Evolutionary conservation across 1,140 invertebrate genomes (phyloP), one percentile per base, ranked within the genome.

Genomic region (Apis florea): DNA sequence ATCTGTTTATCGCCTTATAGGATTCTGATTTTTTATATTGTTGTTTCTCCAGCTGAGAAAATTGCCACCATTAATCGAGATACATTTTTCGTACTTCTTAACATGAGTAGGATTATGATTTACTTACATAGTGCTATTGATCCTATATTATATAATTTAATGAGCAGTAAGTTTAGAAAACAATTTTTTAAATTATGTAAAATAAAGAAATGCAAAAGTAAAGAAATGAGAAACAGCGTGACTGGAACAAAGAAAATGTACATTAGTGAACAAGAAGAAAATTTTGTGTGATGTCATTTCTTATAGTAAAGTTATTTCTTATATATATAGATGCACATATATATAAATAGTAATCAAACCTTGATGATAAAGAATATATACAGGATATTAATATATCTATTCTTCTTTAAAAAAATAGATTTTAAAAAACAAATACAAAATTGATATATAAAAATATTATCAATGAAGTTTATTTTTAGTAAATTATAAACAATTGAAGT

Each of bases 101-200:
- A 97, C 89, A 97, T 98, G 89, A 96, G 96, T 77, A 95, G 97
- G 83, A 96, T 97, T n/a, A 96, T 98, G 96, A 93, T 97, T 59
- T 98, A 98, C 90, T 93, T 98, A 72, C 98, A 98, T 90, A 97
- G 97, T 1, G 97, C 96, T 12, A 93, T 97, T 61, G 97, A 98
- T 93, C 97, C 97, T 0, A 96, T 97, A 79, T 91, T 97, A 2
- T 97, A 97, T 89, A 97, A 97, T 91, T 92, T 97, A n/a, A 97
- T 97, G 96, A 97, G 96, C 40, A 97, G 96, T 21, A 98, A 97
- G 92, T 98, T 98, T 90, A 95, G 97, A 4, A 95, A 95, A 31
- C 97, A 96, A 8, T 97, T 98, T 87, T 91, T 95, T 26, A 92
- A 94, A 84, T 92, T 97, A 1, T 96, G 96, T 85, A 94, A 95